Evolutionary conservation across 2,888 invertebrate genomes (phyloP), one percentile per base, ranked within the genome.

Genomic region (Rhorus exstirpatorius): DNA sequence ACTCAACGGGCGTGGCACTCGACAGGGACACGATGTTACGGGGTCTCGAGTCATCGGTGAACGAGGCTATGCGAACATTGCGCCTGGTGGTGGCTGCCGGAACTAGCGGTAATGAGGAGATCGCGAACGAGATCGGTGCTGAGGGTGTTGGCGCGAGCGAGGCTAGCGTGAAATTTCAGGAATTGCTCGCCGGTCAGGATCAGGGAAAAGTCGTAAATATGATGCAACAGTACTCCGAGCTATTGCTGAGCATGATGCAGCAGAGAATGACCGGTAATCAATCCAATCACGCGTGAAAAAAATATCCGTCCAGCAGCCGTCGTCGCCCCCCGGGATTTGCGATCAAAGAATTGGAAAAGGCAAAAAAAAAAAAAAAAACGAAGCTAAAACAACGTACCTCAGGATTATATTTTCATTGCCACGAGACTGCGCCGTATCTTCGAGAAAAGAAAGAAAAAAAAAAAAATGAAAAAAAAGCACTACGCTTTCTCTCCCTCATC

Each of bases 141-240:
- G 92, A 93, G 80, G 91, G 91, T 67, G 90, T 89, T 82, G 88
- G 91, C 24, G 92, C 92, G 71, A 93, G 93, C 86, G 94, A 94
- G 84, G 93, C 93, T 4, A 93, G 94, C 63, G 93, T 93, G 0
- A 93, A 94, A 65, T 94, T 94, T 86, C 94, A 94, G 85, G 92
- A 94, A 80, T 92, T 94, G 84, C 89, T 92, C 17, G 92, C 92
- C 14, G 93, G 91, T 80, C 92, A 92, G 79, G 93, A 94, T 85
- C 93, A 94, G 76, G 93, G 93, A 72, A 93, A 94, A 72, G 93
- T 95, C 72, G 94, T 94, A 67, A 94, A 93, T 72, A 94, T 95
- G 92, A 94, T 95, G 94, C 94, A 95, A 87, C 95, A 95, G 87
- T 95, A 95, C 89, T 94, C 95, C 10, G 95, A 95, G 84, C 93